Conservation (phyloP, 2,888 invertebrate genomes). For the Agonum fuliginosum region DNA sequence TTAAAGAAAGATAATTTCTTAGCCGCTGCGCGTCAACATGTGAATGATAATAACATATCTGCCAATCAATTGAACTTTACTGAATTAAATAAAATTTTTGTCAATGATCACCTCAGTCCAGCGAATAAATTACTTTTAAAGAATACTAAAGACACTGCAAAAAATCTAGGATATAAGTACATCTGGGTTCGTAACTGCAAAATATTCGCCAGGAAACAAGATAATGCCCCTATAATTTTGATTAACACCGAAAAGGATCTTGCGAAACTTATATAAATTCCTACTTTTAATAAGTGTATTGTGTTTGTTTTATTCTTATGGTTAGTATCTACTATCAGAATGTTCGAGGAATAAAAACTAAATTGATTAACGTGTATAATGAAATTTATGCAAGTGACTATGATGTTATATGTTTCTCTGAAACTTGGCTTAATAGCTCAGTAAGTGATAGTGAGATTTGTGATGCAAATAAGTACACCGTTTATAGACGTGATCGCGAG, state of each 20-base stretch:
- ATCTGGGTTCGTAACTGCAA: neutral
- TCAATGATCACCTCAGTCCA: neutral
- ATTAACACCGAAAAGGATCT: neutral
- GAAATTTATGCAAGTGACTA: neutral
- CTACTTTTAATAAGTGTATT: neutral
- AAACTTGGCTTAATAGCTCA: neutral
- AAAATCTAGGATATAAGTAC: neutral
- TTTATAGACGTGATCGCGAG: neutral
- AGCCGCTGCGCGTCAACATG: neutral
- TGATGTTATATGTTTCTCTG: neutral
- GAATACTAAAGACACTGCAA: neutral
- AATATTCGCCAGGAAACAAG: neutral
- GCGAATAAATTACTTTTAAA: neutral
- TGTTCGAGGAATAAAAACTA: neutral
- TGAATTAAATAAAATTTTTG: neutral
- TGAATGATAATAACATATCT: neutral
- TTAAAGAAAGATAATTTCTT: neutral
- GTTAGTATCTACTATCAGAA: slow-evolving; percentile 3
- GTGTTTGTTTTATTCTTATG: neutral
- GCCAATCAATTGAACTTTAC: neutral
- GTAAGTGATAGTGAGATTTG: slow-evolving; percentile 9
- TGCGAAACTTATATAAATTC: neutral
- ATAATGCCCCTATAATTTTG: slow-evolving; percentile 5
- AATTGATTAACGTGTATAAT: slow-evolving; percentile 1
- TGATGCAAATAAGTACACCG: slow-evolving; percentile 8